phyloP scores from a whole-genome alignment of 1,140 invertebrate genomes.

The Lithobius niger region DNA sequence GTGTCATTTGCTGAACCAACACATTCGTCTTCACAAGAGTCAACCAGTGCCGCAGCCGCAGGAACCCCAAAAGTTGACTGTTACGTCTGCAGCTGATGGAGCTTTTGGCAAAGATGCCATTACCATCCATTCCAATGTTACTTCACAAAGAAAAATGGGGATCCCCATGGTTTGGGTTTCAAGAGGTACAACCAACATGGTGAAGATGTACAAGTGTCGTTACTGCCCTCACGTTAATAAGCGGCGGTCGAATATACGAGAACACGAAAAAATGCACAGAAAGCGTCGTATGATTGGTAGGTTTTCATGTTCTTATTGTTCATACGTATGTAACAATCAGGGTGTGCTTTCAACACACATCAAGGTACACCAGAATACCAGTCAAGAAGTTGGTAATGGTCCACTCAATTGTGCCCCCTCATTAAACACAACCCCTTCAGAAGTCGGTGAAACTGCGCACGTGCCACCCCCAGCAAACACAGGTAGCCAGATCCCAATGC shows the following conservation, averaged over 20 bases:
- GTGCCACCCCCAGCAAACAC: too few relatives aligned
- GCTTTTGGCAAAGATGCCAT: constrained; percentile 12
- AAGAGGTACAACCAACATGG: constrained; percentile 48
- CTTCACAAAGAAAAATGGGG: constrained; percentile 21
- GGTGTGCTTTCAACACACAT: constrained; percentile 58
- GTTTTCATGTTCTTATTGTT: constrained; percentile 55
- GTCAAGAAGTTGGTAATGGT: not conserved
- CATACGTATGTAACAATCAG: constrained; percentile 61
- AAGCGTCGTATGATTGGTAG: constrained; percentile 27
- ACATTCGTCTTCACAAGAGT: constrained; percentile 53
- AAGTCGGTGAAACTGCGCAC: too few relatives aligned
- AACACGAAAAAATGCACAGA: constrained; percentile 75
- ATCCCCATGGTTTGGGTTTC: constrained; percentile 58
- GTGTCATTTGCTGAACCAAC: constrained; percentile 59
- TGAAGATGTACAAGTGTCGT: constrained; percentile 72
- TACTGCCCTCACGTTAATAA: constrained; percentile 71
- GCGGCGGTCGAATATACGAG: constrained; percentile 51
- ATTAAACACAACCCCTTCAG: too few relatives aligned
- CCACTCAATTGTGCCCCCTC: too few relatives aligned
- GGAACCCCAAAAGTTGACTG: constrained; percentile 13
- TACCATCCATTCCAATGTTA: constrained; percentile 4
- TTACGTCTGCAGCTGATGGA: constrained; percentile 17
- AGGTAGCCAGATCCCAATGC: too few relatives aligned
- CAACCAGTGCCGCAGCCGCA: not conserved
- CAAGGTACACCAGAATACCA: constrained; percentile 48